Evolutionary conservation across 1,140 invertebrate species (phyloP).

Genomic region (Helicoverpa zea): DNA sequence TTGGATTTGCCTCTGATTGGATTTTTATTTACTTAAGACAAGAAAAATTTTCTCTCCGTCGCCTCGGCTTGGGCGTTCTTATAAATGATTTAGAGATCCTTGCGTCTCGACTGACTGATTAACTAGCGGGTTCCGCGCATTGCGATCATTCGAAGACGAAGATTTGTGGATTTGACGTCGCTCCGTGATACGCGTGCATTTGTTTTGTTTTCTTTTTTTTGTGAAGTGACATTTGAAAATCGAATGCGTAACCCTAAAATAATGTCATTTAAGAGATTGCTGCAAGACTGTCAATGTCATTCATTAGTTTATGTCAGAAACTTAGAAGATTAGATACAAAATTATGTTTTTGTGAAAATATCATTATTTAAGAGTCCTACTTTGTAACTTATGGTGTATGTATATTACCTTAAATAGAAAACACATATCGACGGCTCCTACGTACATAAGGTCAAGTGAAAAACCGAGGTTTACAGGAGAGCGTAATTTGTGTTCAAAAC

Average conservation of each 20-base stretch:
- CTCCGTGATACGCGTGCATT: slow-evolving; percentile 19
- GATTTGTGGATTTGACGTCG: slow-evolving; percentile 24
- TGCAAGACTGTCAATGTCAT: no score
- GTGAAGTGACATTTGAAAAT: neutral
- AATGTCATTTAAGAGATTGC: no score
- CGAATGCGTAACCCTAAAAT: no score
- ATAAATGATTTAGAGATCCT: slow-evolving; percentile 78
- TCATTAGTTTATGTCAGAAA: no score
- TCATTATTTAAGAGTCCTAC: no score
- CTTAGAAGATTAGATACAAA: no score
- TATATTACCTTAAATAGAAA: no score
- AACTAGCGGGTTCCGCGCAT: slow-evolving; percentile 60
- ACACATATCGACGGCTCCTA: no score
- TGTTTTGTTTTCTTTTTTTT: slow-evolving; percentile 12
- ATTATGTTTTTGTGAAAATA: no score
- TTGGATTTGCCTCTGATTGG: slow-evolving; percentile 85
- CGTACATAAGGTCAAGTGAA: no score
- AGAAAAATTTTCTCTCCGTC: slow-evolving; percentile 78
- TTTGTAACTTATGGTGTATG: no score
- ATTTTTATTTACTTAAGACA: slow-evolving; percentile 87
- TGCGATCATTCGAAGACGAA: slow-evolving; percentile 20
- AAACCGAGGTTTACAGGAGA: slow-evolving; percentile 31
- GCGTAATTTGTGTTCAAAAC: slow-evolving; percentile 37
- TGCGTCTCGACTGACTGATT: slow-evolving; percentile 68
- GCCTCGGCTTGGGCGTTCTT: slow-evolving; percentile 69